Evolutionary conservation across 2,797 vertebrate species (phyloP), one percentile per base, ranked within the genome.

Genomic region (Erethizon dorsatum): DNA sequence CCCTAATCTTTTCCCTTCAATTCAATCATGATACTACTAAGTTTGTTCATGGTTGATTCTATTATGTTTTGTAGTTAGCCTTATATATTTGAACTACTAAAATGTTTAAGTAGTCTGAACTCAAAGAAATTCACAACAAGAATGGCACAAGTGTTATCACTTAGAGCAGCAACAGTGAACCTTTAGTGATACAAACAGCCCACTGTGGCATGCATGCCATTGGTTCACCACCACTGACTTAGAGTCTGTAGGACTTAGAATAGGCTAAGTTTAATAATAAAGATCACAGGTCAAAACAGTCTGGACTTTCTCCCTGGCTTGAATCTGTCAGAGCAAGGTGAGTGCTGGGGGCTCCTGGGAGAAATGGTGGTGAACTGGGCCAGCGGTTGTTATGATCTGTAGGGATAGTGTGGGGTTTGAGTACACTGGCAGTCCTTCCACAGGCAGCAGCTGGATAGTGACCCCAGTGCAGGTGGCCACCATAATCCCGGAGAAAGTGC

Each of bases 61-160:
- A 80, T 94, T 97, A 61, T 89, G 61, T 54, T 94, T 97, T 87
- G 82, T 87, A 84, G 88, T 94, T 96, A 94, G 18, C 56, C 59
- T 78, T 93, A 28, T 26, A 17, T 59, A 59, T 84, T 91, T 83
- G 37, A 94, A 73, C 22, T 91, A 47, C 37, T 83, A 56, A 92
- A 85, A 93, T 94, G 28, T 57, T 95, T 97, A 90, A 80, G 75
- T 79, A 94, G 78, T 95, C 56, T 97, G 78, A 94, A 91, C 22
- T 57, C 31, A 87, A 4, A 47, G 56, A 73, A 75, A 83, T 83
- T 77, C 84, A 80, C 56, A 83, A 1, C 78, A 92, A 96, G 79
- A 84, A 95, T 57, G 57, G n/a, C 59, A 83, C 6, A 87, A 63
- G 18, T 33, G 47, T 89, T 90, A 77, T 73, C 31, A 67, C n/a